phyloP scores from a whole-genome alignment of 2,888 invertebrate genomes.

The Troides oblongomaculatus region DNA sequence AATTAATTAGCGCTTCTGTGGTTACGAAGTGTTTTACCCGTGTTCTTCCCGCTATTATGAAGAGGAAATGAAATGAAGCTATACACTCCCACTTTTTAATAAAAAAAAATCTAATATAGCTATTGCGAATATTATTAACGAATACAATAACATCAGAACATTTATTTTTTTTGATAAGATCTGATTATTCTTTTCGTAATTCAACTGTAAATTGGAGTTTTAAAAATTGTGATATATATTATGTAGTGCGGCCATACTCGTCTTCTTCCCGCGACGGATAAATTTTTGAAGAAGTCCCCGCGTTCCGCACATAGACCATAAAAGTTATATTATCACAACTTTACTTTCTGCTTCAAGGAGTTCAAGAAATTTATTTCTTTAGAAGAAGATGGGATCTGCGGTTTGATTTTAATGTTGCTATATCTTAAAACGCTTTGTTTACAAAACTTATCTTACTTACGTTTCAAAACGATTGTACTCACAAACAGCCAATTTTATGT shows the following conservation, averaged over 20 bases:
- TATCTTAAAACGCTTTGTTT: neutral
- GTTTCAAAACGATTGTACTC: neutral
- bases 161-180: neutral
- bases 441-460: neutral
- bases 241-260: constrained; percentile 17
- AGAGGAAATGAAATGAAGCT: neutral
- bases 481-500: neutral
- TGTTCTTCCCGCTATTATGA: constrained; percentile 11
- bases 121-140: neutral
- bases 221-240: constrained; percentile 18
- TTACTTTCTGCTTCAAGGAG: constrained; percentile 20
- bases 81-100: neutral
- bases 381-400: neutral
- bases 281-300: constrained; percentile 25
- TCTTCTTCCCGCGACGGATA: constrained; percentile 20
- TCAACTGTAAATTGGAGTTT: constrained; percentile 8
- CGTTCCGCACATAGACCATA: constrained; percentile 23
- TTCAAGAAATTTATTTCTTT: constrained; percentile 13
- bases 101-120: too few species aligned
- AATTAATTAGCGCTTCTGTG: constrained; percentile 26
- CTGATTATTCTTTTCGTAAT: neutral
- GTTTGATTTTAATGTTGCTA: constrained; percentile 4
- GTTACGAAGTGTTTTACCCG: constrained; percentile 13
- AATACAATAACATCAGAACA: neutral
- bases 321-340: constrained; percentile 24